Conservation (phyloP, 2,797 vertebrate species). For the Gallinago solitaria region DNA sequence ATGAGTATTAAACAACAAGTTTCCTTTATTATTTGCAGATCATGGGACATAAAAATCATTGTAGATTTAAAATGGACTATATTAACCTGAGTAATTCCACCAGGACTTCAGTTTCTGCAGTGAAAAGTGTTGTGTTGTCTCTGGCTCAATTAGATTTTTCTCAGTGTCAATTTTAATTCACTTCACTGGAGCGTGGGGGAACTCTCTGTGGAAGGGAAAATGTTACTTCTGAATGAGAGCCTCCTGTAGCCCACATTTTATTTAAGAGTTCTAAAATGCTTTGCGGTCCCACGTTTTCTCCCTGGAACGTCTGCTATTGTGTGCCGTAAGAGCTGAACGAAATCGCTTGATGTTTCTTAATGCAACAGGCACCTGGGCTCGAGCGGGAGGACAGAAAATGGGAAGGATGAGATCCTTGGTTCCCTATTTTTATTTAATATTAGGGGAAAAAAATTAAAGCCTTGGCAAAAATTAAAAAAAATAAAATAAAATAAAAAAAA, state of each 20-base stretch:
- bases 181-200: slow-evolving; percentile 13
- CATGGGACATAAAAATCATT: slow-evolving; percentile 61
- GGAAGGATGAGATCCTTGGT: neutral
- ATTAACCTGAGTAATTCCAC: slow-evolving; percentile 42
- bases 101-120: slow-evolving; percentile 39
- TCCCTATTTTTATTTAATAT: neutral
- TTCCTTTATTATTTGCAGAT: slow-evolving; percentile 57
- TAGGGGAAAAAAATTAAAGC: neutral
- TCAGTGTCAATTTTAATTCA: slow-evolving; percentile 70
- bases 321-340: neutral
- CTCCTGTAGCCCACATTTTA: slow-evolving; percentile 12
- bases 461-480: neutral
- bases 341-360: neutral
- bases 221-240: slow-evolving; percentile 35
- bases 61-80: slow-evolving; percentile 54
- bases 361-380: neutral
- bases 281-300: neutral
- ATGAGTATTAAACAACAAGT: slow-evolving; percentile 31
- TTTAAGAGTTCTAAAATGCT: slow-evolving; percentile 34
- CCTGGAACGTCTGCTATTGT: neutral
- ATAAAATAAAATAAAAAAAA: no score
- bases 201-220: slow-evolving; percentile 33
- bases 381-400: neutral
- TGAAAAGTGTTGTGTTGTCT: slow-evolving; percentile 60
- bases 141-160: slow-evolving; percentile 66